Conservation (phyloP, 2,113 vertebrate species). For the Butorides virescens region DNA sequence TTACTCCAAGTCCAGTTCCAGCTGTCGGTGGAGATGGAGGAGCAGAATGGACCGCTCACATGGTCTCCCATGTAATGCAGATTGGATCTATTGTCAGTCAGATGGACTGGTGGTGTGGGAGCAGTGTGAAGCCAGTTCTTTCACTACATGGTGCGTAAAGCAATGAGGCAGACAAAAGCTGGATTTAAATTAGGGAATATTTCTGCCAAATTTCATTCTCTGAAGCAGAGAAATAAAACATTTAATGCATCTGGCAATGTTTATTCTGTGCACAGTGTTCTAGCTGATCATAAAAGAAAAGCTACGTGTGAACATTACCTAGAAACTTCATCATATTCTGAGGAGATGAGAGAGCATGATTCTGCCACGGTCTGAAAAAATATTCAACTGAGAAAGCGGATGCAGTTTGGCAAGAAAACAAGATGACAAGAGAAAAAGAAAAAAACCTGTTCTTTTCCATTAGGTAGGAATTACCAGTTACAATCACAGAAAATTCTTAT, state of each 20-base stretch:
- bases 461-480: background rate
- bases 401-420: conserved; percentile 11
- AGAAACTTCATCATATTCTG: conserved; percentile 31
- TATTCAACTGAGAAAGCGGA: background rate
- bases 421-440: background rate
- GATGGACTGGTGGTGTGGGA: conserved; percentile 60
- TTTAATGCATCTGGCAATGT: conserved; percentile 54
- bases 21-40: conserved; percentile 32
- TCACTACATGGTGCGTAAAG: conserved; percentile 54
- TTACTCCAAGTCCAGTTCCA: conserved; percentile 47
- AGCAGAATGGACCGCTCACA: conserved; percentile 28
- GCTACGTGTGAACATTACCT: conserved; percentile 37
- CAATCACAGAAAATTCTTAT: background rate
- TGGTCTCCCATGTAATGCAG: conserved; percentile 47
- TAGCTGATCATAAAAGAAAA: conserved; percentile 51
- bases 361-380: background rate
- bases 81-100: conserved; percentile 65
- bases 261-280: conserved; percentile 47
- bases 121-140: conserved; percentile 64
- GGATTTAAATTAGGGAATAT: conserved; percentile 55
- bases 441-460: background rate
- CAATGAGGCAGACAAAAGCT: conserved; percentile 56
- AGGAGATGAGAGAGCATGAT: background rate
- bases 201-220: conserved; percentile 56
- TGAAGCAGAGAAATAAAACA: conserved; percentile 54